Percentiles rank a stretch among this genome's conserved stretches.
These are phyloP conservation scores for Novumbra hubbsi DNA, from an alignment of 2,797 vertebrate genomes.

Conservation along the genomic window DNA sequence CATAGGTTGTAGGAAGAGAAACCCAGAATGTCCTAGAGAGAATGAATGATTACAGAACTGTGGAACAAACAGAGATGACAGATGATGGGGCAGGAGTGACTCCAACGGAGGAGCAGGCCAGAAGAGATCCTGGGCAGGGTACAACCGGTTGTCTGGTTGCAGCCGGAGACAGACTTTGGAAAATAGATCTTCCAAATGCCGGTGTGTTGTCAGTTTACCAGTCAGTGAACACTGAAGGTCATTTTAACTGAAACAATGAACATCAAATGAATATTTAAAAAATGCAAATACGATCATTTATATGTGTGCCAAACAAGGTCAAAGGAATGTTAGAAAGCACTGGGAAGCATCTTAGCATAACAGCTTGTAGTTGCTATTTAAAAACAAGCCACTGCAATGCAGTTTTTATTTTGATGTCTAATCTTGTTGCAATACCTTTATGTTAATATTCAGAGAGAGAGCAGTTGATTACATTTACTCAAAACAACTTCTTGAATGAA, in stretches of 20 bases:
- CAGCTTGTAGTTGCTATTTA: slow-evolving; percentile 35
- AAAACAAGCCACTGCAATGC: slow-evolving; percentile 30
- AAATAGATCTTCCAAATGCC: neutral
- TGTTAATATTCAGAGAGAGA: slow-evolving; percentile 47
- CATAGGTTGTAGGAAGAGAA: slow-evolving; percentile 31
- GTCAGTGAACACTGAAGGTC: slow-evolving; percentile 3
- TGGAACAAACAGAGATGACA: neutral
- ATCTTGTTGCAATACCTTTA: neutral
- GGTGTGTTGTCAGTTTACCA: slow-evolving; percentile 3
- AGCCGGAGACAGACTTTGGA: neutral
- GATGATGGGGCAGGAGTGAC: too few relatives aligned
- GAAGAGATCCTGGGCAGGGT: neutral
- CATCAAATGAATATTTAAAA: slow-evolving; percentile 12
- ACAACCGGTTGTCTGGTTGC: neutral
- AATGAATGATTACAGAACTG: slow-evolving; percentile 18
- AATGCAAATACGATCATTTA: slow-evolving; percentile 1
- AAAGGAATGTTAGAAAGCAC: slow-evolving; percentile 36
- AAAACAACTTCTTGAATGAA: slow-evolving; percentile 55
- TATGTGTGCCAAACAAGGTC: slow-evolving; percentile 9
- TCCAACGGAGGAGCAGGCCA: too few relatives aligned
- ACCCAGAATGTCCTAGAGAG: neutral
- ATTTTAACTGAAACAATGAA: slow-evolving; percentile 20
- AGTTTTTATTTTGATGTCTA: slow-evolving; percentile 31
- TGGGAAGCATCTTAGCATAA: neutral
- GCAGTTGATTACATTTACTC: slow-evolving; percentile 40